Percentiles rank a stretch among this genome's conserved stretches.
Conservation (phyloP, 2,797 vertebrate genomes). For the Lacerta agilis region DNA sequence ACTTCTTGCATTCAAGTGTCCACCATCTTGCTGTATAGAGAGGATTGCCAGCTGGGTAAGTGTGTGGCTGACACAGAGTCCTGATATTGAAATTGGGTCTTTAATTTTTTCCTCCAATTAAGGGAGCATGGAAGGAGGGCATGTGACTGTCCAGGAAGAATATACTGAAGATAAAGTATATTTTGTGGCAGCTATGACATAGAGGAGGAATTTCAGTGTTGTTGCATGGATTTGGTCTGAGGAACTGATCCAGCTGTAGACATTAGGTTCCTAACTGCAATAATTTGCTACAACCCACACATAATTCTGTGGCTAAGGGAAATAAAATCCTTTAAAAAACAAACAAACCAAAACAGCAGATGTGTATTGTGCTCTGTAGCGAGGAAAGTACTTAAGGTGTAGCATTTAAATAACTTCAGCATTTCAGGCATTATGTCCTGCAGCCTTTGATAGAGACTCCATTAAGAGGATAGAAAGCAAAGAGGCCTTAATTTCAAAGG, state of each 20-base stretch:
- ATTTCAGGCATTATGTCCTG: neutral
- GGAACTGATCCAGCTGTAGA: neutral
- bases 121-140: neutral
- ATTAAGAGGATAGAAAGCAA: neutral
- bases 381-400: neutral
- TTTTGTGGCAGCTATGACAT: neutral
- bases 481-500: rapidly evolving
- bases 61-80: neutral
- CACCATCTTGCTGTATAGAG: neutral
- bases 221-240: neutral
- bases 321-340: neutral
- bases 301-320: neutral
- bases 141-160: neutral
- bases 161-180: neutral
- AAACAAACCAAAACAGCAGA: neutral
- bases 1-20: neutral
- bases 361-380: neutral
- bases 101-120: neutral
- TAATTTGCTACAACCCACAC: neutral
- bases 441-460: neutral
- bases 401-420: neutral
- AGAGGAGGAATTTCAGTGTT: neutral
- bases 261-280: neutral
- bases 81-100: neutral
- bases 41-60: neutral